Evolutionary conservation across 2,888 invertebrate species (phyloP), one percentile per base, ranked within the genome.

Genomic region (Lysandra bellargus): DNA sequence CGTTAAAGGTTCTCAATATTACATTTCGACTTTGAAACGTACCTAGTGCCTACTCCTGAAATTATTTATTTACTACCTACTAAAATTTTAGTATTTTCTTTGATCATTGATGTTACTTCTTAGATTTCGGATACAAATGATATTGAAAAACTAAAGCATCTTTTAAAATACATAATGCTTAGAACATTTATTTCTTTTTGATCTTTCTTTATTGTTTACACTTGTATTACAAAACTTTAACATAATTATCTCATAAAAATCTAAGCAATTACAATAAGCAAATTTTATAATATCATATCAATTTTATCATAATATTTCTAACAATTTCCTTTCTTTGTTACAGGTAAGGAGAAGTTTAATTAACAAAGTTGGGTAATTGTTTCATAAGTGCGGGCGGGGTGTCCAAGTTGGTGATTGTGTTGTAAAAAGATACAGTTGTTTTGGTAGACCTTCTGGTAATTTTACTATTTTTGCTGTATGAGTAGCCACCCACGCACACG

Each of bases 361-460:
- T 57, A 76, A 75, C 23, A 23, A 80, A 73, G 79, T 79, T 78
- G 78, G 73, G 5, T 37, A 33, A 69, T 69, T 69, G 69, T 33
- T 69, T 69, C 5, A 37, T 37, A 69, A 69, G 69, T 33, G 33
- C 69, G 17, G 69, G 17, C 33, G 33, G 33, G 30, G 33, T 17
- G 69, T 17, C 4, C 5, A 14, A 69, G 33, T 69, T 69, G 17
- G 69, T 14, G 69, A 69, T 69, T 33, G 33, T 33, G 5, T 30
- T 30, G 12, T 30, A 64, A 64, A 64, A 64, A 64, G 30, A 64
- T 64, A 30, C 30, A 64, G 64, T 64, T 30, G 1, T 64, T 30
- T 64, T 12, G 64, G 1, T 64, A 30, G 17, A 57, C 4, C 17
- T 57, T 57, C 57, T 57, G 17, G 17, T 17, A 12, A 14, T 3